Conservation (phyloP, 2,888 invertebrate genomes). For the Dasypolia templi region DNA sequence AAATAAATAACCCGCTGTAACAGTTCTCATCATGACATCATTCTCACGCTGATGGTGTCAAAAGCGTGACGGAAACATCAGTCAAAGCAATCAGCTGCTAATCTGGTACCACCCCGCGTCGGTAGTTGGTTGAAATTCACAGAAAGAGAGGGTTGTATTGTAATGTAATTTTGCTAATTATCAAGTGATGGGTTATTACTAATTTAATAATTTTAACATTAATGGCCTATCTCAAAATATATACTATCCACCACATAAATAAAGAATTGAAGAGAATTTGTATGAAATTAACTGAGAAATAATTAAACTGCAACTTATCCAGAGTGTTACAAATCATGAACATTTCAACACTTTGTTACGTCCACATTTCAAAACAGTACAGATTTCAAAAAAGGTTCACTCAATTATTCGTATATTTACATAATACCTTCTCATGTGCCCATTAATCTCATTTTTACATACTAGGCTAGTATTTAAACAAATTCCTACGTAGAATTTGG, state of each 20-base stretch:
- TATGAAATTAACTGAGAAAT: not conserved
- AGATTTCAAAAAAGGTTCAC: not conserved
- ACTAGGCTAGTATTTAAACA: slow-evolving; percentile 28
- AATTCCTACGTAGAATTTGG: slow-evolving; percentile 19
- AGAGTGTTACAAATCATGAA: not conserved
- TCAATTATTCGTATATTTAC: not conserved
- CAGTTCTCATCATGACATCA: not conserved
- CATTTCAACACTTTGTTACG: not conserved
- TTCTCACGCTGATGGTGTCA: not conserved
- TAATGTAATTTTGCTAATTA: slow-evolving; percentile 42
- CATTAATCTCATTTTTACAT: slow-evolving; percentile 31
- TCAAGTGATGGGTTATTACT: not conserved
- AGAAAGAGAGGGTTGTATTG: slow-evolving; percentile 42
- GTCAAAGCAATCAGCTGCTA: slow-evolving; percentile 21
- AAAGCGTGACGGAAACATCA: slow-evolving; percentile 31
- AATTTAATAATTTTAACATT: slow-evolving; percentile 38
- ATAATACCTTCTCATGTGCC: not conserved
- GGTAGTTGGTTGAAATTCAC: slow-evolving; percentile 33
- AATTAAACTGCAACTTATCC: not conserved
- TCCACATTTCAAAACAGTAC: too few species aligned
- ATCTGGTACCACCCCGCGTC: slow-evolving; percentile 5
- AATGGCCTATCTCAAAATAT: not conserved
- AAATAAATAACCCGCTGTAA: not conserved
- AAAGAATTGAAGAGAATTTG: not conserved
- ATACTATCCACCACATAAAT: not conserved